These are phyloP conservation scores for Amphibalanus amphitrite DNA, from an alignment of 1,140 invertebrate genomes.

Conservation along the genomic window DNA sequence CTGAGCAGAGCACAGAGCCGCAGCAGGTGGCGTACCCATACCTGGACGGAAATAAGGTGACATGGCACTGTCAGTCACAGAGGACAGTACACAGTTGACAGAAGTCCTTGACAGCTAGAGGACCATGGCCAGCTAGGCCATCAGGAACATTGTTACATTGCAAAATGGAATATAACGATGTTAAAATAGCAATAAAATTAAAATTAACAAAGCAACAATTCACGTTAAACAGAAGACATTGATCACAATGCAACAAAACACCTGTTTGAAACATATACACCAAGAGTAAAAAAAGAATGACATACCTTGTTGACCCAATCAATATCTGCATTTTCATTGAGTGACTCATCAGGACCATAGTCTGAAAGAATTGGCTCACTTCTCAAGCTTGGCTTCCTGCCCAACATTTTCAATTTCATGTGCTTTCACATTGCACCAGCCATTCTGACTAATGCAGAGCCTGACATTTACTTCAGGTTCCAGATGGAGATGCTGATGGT, in stretches of 20 bases:
- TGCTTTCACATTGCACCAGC: not conserved
- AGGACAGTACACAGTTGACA: not conserved
- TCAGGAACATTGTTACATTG: not conserved
- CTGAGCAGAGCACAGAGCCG: constrained; percentile 76
- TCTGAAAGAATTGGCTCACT: constrained; percentile 78
- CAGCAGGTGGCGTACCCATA: constrained; percentile 77
- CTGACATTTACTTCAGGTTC: too few species aligned
- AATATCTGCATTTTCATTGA: constrained; percentile 88
- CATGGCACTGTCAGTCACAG: not conserved
- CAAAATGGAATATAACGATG: not conserved
- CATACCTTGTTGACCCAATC: constrained; percentile 90
- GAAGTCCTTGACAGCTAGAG: not conserved
- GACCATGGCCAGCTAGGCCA: too few species aligned
- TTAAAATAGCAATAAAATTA: constrained; percentile 1
- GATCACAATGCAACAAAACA: constrained; percentile 10
- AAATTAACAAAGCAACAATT: constrained; percentile 8
- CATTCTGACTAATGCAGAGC: too few species aligned
- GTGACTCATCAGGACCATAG: constrained; percentile 85
- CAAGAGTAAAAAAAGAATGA: not conserved
- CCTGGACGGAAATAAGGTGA: constrained; percentile 32
- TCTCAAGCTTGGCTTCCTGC: constrained; percentile 77
- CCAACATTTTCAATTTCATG: constrained; percentile 44
- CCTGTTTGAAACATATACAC: constrained; percentile 1
- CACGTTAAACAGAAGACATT: not conserved
- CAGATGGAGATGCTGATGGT: too few species aligned